Conservation (phyloP, 2,113 vertebrate genomes). For the Morone chrysops region DNA sequence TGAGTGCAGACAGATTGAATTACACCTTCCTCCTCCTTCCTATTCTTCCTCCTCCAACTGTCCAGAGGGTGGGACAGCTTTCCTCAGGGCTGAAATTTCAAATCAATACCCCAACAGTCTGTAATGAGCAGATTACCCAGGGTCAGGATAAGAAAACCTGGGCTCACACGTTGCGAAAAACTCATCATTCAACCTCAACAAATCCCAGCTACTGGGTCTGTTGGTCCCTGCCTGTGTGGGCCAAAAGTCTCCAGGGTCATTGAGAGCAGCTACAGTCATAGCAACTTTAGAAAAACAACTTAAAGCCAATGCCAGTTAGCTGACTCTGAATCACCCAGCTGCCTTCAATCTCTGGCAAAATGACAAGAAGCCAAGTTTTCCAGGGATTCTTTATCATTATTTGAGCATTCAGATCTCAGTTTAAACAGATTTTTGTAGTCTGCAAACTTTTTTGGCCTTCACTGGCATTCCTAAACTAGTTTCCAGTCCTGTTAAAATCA, state of each 20-base stretch:
- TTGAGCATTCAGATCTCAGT: background rate
- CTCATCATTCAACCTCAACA: constrained; percentile 31
- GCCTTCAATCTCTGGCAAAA: constrained; percentile 22
- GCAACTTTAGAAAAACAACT: constrained; percentile 33
- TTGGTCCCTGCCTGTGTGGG: background rate
- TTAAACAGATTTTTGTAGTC: constrained; percentile 13
- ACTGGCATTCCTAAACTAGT: constrained; percentile 46
- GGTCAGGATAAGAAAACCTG: constrained; percentile 46
- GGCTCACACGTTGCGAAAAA: constrained; percentile 31
- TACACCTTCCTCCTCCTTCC: constrained; percentile 54
- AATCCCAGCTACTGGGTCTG: constrained; percentile 3
- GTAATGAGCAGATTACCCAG: constrained; percentile 61
- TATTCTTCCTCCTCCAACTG: constrained; percentile 46
- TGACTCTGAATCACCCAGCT: constrained; percentile 46
- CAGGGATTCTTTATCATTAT: constrained; percentile 20
- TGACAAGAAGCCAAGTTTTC: constrained; percentile 12
- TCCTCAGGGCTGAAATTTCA: constrained; percentile 69
- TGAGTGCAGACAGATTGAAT: constrained; percentile 59
- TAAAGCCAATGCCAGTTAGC: constrained; percentile 16
- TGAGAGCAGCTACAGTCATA: background rate
- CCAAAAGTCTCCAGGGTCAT: constrained; percentile 13
- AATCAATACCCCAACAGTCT: constrained; percentile 67
- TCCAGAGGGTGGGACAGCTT: constrained; percentile 65
- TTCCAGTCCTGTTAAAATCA: constrained; percentile 46
- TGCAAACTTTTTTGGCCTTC: constrained; percentile 16